A percentile compares a stretch with the other conserved stretches of the same genome.
Evolutionary conservation across 2,113 vertebrate species (phyloP).

Genomic region (Trichechus manatus): DNA sequence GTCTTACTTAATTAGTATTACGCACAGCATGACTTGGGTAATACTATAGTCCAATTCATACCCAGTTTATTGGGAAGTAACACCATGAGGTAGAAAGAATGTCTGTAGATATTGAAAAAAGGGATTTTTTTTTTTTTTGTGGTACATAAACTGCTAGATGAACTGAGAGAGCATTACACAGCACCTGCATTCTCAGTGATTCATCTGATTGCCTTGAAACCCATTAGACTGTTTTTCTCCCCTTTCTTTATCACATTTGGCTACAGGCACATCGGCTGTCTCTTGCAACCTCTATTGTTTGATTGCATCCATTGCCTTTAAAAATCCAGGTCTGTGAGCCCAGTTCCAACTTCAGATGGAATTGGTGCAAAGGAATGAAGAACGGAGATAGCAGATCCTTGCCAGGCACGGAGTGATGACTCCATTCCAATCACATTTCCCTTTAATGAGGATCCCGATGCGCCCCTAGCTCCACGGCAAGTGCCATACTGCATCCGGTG

Average conservation of each 20-base stretch:
- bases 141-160: conserved; percentile 58
- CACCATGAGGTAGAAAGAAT: conserved; percentile 71
- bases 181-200: conserved; percentile 76
- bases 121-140: neutral
- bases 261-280: conserved; percentile 35
- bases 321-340: conserved; percentile 70
- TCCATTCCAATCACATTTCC: conserved; percentile 73
- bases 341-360: conserved; percentile 50
- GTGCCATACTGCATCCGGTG: conserved; percentile 72
- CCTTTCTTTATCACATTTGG: conserved; percentile 71
- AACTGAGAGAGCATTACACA: neutral
- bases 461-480: conserved; percentile 56
- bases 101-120: conserved; percentile 62
- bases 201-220: conserved; percentile 66
- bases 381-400: conserved; percentile 28
- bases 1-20: conserved; percentile 81
- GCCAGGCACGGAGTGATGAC: conserved; percentile 55
- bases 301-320: conserved; percentile 65
- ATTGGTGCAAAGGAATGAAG: conserved; percentile 64
- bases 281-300: conserved; percentile 62
- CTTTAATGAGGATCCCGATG: conserved; percentile 74
- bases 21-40: conserved; percentile 70
- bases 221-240: conserved; percentile 37
- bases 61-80: conserved; percentile 64
- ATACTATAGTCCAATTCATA: conserved; percentile 47